Conservation (phyloP, 2,797 vertebrate genomes). For the Fistularia tabacaria region DNA sequence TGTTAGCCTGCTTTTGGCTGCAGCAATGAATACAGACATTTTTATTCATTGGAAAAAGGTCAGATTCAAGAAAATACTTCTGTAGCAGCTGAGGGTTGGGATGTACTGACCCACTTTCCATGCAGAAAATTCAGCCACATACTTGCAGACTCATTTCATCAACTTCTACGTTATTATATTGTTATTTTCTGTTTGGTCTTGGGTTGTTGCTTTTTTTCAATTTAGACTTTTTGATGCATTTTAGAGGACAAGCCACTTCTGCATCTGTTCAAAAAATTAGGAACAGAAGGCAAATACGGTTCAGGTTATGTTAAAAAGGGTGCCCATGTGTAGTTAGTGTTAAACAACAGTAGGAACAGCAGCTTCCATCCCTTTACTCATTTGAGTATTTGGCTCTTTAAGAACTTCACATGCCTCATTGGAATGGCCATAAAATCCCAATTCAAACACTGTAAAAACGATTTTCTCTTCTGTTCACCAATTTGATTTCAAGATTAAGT, state of each 20-base stretch:
- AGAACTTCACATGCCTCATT: constrained; percentile 16
- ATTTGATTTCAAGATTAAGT: background rate
- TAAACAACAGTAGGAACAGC: too few relatives aligned
- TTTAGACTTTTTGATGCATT: too few relatives aligned
- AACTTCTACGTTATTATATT: background rate
- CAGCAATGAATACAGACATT: too few relatives aligned
- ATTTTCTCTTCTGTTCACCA: constrained; percentile 8
- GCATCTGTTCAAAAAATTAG: too few relatives aligned
- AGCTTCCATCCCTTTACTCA: constrained; percentile 18
- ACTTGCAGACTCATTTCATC: background rate
- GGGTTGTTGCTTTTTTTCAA: too few relatives aligned
- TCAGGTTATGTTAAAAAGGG: too few relatives aligned
- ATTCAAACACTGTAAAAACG: constrained; percentile 15
- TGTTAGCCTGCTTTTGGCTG: too few relatives aligned
- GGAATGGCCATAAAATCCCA: constrained; percentile 31
- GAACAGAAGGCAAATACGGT: too few relatives aligned
- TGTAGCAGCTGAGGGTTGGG: constrained; percentile 20
- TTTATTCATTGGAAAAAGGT: constrained; percentile 5
- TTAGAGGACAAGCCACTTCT: too few relatives aligned
- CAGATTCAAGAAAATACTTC: constrained; percentile 15
- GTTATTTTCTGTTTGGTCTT: constrained; percentile 5
- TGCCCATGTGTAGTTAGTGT: too few relatives aligned
- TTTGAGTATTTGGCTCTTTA: constrained; percentile 16
- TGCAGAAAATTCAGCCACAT: background rate
- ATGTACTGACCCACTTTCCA: constrained; percentile 27